Evolutionary conservation across 2,888 invertebrate species (phyloP), one percentile per base, ranked within the genome.

Genomic region (Sphaerophoria rueppellii): DNA sequence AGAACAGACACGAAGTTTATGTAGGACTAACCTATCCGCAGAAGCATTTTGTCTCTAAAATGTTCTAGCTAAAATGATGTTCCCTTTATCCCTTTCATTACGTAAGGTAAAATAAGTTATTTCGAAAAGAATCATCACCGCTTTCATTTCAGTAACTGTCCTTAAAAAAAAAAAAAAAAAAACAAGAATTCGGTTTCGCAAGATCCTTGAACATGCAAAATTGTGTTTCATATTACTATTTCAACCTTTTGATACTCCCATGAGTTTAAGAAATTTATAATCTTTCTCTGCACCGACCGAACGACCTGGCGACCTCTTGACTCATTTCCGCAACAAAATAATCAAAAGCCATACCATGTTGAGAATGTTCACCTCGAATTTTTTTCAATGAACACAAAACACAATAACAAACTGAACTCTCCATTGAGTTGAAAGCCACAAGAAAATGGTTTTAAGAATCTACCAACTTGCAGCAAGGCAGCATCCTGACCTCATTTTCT

Each of bases 401-500:
- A 82, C 69, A 78, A 82, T 69, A 73, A 74, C 77, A 73, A 78
- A 70, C 69, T 70, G 61, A 40, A 77, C 73, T 73, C 43, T 50
- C 16, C 46, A 9, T 52, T 50, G 73, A 82, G 69, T 58, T 50
- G 69, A 63, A 82, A 70, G 54, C 82, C 78, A 63, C 78, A 73
- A 61, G 63, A 73, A 76, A 73, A 74, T 65, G 50, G 77, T 73
- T 67, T 54, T 24, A 24, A 24, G 24, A 24, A 24, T 24, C 24
- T 2, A 24, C 52, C 37, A 54, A 67, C 52, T 24, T 2, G 24
- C 16, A 67, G 61, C 54, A 73, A 82, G 77, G 76, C n/a, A n/a
- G 76, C 78, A 82, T 78, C 82, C 78, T 82, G 70, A 82, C 82
- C 82, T 74, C 82, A 69, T 82, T 82, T 82, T 58, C 5, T 37